Base-by-base conservation (phyloP, 2,888 invertebrate genomes). In the Acrocyrtus sp. region DNA sequence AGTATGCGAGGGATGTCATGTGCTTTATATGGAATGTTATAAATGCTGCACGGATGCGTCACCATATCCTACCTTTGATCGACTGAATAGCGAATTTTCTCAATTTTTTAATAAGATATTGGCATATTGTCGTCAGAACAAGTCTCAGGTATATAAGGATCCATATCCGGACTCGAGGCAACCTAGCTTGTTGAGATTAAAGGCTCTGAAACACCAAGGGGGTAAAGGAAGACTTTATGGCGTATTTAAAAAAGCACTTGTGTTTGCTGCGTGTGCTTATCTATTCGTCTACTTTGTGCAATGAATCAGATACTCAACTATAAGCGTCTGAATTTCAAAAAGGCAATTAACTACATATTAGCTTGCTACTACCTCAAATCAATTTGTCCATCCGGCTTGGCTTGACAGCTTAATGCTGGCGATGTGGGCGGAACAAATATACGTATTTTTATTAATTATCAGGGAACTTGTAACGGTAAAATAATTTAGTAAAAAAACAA, bases 61-160 rank as follows among this genome's bases (percentile, higher is more conserved):
- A 5, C 58, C 51, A 10, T 67, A 48, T 39, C 67, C 67, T 41
- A 67, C 50, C 21, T 67, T 67, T 67, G 67, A 67, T 27, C 34
- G 48, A 43, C 29, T 67, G 50, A 67, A 58, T 51, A 51, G 1
- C 10, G 67, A 67, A 39, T 67, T 50, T 22, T 17, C 8, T 15
- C 43, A 58, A 17, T 67, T 67, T 41, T 67, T 67, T 45, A 39
- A 50, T 5, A 39, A 22, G n/a, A 51, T 67, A 5, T 22, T 67
- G 29, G 22, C 39, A 1, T 58, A 51, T 29, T 67, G 67, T 29
- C 4, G 17, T 1, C 26, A 8, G 4, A 50, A 67, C 17, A 67
- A 58, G 50, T 21, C 24, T 5, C 58, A 24, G 21, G 21, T 67
- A 3, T 67, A 67, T 58, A 58, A 21, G n/a, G 67, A 67, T 29